These are phyloP conservation scores for Cryptotermes secundus DNA, from an alignment of 1,140 invertebrate genomes.

Conservation along the genomic window DNA sequence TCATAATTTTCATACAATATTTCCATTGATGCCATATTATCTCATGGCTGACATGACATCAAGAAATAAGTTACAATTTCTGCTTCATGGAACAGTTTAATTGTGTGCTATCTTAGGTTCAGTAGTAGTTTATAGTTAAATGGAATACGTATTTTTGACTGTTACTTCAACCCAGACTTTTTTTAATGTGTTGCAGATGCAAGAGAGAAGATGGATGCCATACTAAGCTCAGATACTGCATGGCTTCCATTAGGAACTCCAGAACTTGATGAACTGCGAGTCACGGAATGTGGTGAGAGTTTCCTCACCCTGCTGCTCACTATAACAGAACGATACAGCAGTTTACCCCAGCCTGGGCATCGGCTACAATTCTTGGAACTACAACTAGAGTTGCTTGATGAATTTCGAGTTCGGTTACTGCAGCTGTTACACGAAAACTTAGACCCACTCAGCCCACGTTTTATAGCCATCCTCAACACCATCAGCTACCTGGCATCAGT, in stretches of 20 bases:
- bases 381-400: constrained; percentile 86
- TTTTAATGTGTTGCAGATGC: constrained; percentile 63
- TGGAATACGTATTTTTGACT: no score
- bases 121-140: no score
- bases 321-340: constrained; percentile 83
- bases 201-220: constrained; percentile 83
- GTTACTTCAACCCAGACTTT: no score
- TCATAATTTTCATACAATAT: no score
- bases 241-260: constrained; percentile 64
- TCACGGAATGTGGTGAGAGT: constrained; percentile 74
- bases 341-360: constrained; percentile 80
- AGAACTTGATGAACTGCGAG: constrained; percentile 61
- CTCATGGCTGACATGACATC: no score
- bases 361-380: constrained; percentile 84
- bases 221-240: constrained; percentile 64
- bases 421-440: constrained; percentile 67
- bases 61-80: no score
- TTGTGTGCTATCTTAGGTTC: no score
- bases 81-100: no score
- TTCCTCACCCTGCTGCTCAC: constrained; percentile 79
- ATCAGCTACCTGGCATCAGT: constrained; percentile 77
- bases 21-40: no score
- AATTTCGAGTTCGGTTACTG: constrained; percentile 78
- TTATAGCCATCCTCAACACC: constrained; percentile 78
- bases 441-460: constrained; percentile 59